A percentile compares a stretch with the other conserved stretches of the same genome.
Conservation (phyloP, 35 echinoderm and acorn worm genomes). For the Holothuria glaberrima region DNA sequence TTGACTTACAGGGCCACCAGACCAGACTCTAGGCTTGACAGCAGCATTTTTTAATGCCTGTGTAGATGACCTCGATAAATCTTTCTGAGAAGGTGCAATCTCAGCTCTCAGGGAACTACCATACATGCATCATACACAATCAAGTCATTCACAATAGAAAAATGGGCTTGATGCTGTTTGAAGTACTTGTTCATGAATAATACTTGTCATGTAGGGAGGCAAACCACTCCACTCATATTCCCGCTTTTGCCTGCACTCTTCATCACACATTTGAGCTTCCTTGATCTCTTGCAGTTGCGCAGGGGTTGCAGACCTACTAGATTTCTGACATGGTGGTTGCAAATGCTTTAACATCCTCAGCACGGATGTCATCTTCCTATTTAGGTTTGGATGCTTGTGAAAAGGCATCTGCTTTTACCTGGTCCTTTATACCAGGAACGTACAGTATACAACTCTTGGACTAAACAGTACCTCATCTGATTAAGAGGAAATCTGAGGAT, state of each 20-base stretch:
- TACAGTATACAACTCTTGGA: too few relatives aligned
- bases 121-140: conserved; percentile 23
- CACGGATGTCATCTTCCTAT: too few relatives aligned
- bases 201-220: not conserved
- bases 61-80: conserved; percentile 55
- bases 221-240: not conserved
- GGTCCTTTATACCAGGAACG: too few relatives aligned
- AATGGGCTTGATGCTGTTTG: not conserved
- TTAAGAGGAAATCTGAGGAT: too few relatives aligned
- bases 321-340: not conserved
- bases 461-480: too few relatives aligned
- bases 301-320: not conserved
- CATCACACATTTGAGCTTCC: not conserved
- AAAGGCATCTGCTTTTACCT: too few relatives aligned
- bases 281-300: conserved; percentile 1
- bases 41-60: conserved; percentile 64
- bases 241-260: not conserved
- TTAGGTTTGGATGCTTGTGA: too few relatives aligned
- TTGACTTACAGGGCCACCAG: too few relatives aligned
- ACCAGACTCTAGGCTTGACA: not conserved
- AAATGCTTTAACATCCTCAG: conserved; percentile 11
- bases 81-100: conserved; percentile 10
- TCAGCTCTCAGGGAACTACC: conserved; percentile 16
- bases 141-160: conserved; percentile 33
- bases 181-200: conserved; percentile 11